Percentiles rank a stretch among this genome's conserved stretches.
Evolutionary conservation across 2,113 vertebrate species (phyloP).

Genomic region (Leucoraja erinaceus): DNA sequence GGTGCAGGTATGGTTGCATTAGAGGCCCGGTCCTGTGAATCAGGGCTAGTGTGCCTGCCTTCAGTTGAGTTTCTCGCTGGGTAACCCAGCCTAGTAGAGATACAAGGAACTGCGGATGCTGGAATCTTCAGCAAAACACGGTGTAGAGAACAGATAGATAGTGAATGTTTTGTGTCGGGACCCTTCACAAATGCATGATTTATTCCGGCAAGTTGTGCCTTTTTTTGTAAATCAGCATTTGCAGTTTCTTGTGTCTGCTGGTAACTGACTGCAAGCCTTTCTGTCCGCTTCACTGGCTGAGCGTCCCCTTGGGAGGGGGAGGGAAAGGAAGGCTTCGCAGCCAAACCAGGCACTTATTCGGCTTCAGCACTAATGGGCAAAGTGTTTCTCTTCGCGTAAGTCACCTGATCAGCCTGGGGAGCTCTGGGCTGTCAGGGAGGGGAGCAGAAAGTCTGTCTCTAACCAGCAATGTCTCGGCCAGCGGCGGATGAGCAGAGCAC

Average conservation of each 20-base stretch:
- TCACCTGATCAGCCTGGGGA: slow-evolving; percentile 58
- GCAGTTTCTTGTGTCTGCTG: too few species aligned
- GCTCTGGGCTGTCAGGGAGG: slow-evolving; percentile 47
- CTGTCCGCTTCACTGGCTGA: slow-evolving; percentile 54
- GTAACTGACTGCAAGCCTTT: slow-evolving; percentile 50
- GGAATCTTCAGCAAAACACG: too few species aligned
- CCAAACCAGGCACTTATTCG: slow-evolving; percentile 58
- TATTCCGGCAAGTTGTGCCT: too few species aligned
- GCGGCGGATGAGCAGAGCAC: background rate
- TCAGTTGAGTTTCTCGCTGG: background rate
- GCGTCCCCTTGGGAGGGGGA: slow-evolving; percentile 41
- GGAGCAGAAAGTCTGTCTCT: slow-evolving; percentile 11
- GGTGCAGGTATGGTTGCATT: background rate
- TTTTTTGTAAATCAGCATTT: too few species aligned
- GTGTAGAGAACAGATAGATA: too few species aligned
- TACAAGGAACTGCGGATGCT: too few species aligned
- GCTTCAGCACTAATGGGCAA: slow-evolving; percentile 50
- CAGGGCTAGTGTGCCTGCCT: background rate
- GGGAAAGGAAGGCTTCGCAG: slow-evolving; percentile 48
- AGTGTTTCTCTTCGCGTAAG: slow-evolving; percentile 58
- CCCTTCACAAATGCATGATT: too few species aligned
- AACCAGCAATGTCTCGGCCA: background rate
- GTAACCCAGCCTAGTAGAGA: background rate
- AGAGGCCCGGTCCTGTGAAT: background rate
- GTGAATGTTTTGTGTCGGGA: too few species aligned